Evolutionary conservation across 2,113 vertebrate species (phyloP).

Genomic region (Eurypyga helias): DNA sequence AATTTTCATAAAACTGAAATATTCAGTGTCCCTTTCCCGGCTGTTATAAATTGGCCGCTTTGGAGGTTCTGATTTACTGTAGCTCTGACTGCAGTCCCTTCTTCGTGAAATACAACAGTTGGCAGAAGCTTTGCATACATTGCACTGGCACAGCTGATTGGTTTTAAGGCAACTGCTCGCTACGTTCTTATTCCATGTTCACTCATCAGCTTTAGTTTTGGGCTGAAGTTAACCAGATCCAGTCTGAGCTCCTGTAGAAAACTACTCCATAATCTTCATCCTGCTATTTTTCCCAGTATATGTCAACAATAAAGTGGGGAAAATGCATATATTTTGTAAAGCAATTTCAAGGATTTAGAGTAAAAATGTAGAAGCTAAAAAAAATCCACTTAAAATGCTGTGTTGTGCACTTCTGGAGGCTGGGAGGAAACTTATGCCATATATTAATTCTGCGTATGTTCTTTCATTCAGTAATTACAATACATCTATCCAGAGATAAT

Average conservation of each 20-base stretch:
- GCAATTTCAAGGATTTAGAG: background rate
- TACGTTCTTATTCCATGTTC: background rate
- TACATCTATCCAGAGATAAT: background rate
- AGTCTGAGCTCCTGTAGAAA: background rate
- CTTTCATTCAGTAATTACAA: background rate
- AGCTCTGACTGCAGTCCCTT: background rate
- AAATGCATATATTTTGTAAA: background rate
- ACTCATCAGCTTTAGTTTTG: background rate
- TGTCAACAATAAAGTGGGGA: background rate
- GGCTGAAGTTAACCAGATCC: background rate
- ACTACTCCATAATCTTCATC: background rate
- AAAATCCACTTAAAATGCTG: background rate
- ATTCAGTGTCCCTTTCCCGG: background rate
- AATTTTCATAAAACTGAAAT: background rate
- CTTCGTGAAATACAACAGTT: background rate
- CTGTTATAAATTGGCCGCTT: background rate
- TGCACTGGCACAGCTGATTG: background rate
- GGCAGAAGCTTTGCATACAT: background rate
- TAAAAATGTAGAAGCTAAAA: background rate
- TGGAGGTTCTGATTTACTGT: background rate
- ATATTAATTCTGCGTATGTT: background rate
- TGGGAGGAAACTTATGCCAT: background rate
- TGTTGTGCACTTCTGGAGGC: background rate
- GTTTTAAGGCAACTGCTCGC: background rate
- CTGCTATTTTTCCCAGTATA: background rate